Evolutionary conservation across 2,113 vertebrate genomes (phyloP).

Genomic region (Melanotaenia duboulayi): DNA sequence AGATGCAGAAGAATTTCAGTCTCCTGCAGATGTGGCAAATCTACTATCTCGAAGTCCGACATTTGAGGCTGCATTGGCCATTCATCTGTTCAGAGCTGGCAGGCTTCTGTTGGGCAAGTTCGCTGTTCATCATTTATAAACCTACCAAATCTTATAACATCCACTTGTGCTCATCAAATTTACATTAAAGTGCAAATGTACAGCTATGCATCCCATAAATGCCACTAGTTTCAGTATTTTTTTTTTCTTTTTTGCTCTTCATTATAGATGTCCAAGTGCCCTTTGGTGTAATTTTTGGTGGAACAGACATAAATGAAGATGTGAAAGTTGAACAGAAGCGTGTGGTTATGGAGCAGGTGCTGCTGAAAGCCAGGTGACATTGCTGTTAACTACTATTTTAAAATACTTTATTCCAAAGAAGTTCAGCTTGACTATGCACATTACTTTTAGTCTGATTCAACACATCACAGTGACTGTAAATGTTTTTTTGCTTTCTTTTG

Average conservation of each 20-base stretch:
- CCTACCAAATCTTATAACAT: background rate
- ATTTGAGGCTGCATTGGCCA: slow-evolving; percentile 87
- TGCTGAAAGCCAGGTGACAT: slow-evolving; percentile 90
- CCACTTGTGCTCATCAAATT: background rate
- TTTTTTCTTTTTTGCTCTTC: slow-evolving; percentile 51
- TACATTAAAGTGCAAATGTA: background rate
- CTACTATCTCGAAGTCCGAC: slow-evolving; percentile 73
- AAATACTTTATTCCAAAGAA: background rate
- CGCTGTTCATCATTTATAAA: slow-evolving; percentile 2
- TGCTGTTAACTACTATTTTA: slow-evolving; percentile 12
- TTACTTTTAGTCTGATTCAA: background rate
- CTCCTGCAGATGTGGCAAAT: slow-evolving; percentile 78
- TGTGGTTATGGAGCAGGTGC: slow-evolving; percentile 88
- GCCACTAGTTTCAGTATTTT: slow-evolving; percentile 22
- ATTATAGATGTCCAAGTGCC: slow-evolving; percentile 86
- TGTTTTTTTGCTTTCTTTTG: background rate
- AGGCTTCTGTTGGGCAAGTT: slow-evolving; percentile 88
- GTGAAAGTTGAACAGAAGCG: slow-evolving; percentile 85
- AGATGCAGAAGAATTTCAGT: slow-evolving; percentile 83
- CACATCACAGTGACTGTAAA: background rate
- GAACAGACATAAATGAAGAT: slow-evolving; percentile 97
- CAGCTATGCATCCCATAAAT: background rate
- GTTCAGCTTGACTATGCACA: background rate
- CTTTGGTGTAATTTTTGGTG: slow-evolving; percentile 94
- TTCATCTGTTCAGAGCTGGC: slow-evolving; percentile 92